Conservation (phyloP, 2,113 vertebrate species). For the Cacatua alba region DNA sequence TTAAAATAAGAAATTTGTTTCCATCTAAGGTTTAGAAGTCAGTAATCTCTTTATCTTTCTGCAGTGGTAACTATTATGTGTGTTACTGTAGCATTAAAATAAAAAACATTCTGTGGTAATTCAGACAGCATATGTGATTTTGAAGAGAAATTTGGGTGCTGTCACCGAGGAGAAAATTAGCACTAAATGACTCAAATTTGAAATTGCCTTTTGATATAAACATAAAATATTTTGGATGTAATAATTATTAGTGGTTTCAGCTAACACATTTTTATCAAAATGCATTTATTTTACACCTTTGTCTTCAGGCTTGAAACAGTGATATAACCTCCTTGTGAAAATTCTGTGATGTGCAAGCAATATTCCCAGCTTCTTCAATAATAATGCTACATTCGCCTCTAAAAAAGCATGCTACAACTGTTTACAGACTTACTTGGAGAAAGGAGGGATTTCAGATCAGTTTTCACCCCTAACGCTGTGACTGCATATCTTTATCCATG, state of each 20-base stretch:
- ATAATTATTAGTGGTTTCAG: neutral
- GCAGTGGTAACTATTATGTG: neutral
- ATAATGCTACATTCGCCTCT: too few species aligned
- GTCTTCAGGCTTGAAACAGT: neutral
- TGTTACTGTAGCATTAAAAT: conserved; percentile 16
- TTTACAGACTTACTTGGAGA: neutral
- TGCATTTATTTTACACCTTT: neutral
- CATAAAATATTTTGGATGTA: neutral
- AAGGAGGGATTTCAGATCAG: neutral
- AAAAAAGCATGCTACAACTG: neutral
- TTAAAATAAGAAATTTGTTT: conserved; percentile 66
- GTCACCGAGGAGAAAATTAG: neutral
- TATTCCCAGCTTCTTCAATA: neutral
- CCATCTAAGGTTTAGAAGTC: conserved; percentile 32
- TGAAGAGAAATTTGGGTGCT: conserved; percentile 1
- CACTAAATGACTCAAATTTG: neutral
- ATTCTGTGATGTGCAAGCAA: neutral
- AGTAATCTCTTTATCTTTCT: conserved; percentile 50
- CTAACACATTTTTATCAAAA: neutral
- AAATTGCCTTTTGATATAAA: neutral
- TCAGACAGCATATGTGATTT: neutral
- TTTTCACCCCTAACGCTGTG: neutral
- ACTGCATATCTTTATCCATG: neutral
- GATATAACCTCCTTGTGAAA: neutral
- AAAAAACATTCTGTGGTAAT: neutral